Evolutionary conservation across 2,888 invertebrate species (phyloP), one percentile per base, ranked within the genome.

Genomic region (Cyclophora albipunctata): DNA sequence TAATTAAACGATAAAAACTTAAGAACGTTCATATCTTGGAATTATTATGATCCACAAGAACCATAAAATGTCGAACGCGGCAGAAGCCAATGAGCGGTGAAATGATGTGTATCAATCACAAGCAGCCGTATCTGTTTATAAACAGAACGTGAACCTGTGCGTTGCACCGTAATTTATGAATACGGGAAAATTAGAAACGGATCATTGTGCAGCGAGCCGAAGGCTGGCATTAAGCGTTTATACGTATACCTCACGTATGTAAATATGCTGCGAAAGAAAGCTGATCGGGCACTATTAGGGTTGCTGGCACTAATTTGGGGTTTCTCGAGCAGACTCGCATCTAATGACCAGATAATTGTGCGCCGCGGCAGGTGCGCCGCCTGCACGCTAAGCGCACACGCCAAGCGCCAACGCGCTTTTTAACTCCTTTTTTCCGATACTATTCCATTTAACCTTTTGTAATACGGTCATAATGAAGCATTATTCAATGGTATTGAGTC

Each of bases 371-470:
- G 84, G 81, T 84, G 84, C 78, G 69, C 69, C 58, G 64, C 66
- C 63, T 69, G 67, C 82, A 83, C 83, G 82, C 80, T 69, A 78
- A 61, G 68, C 75, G 84, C 83, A 78, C 84, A 84, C 81, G 82
- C 81, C 82, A 78, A 73, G 67, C 67, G 64, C 63, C 64, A 60
- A 62, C 55, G 52, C 49, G 35, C 42, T 20, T 42, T 42, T 7
- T 41, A 42, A 41, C 40, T 41, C 46, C 46, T 47, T 47, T 34
- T 50, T 45, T 47, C 47, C 46, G 46, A 35, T 40, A 46, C 40
- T 34, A 3, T 46, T 40, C 35, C 4, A 37, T 4, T 7, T 35
- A 35, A 20, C 20, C 7, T 45, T 43, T 43, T 20, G 20, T 20
- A 37, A 5, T 37, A 37, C 37, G 37, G 5, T 5, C 42, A 42